These are phyloP conservation scores for Tethea ocularis DNA, from an alignment of 2,888 invertebrate genomes.

Conservation along the genomic window DNA sequence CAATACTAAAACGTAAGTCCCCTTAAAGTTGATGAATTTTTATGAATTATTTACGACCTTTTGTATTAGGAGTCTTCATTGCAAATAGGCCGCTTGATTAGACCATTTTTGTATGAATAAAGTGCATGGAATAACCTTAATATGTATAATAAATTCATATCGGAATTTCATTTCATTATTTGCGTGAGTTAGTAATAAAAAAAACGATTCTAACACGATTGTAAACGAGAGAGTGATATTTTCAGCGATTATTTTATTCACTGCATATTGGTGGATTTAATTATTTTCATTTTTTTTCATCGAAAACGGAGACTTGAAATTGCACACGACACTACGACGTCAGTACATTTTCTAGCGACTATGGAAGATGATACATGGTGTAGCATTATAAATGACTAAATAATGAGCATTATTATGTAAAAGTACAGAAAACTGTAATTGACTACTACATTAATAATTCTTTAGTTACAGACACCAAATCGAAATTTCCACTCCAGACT, in stretches of 20 bases:
- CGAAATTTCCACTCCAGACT: neutral
- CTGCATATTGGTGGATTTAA: neutral
- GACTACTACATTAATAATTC: constrained; percentile 49
- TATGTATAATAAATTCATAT: neutral
- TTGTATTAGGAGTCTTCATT: no score
- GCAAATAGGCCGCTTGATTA: no score
- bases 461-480: constrained; percentile 11
- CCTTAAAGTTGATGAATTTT: neutral
- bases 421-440: constrained; percentile 51
- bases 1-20: neutral
- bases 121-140: no score
- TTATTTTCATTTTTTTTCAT: neutral
- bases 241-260: neutral
- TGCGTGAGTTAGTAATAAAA: neutral
- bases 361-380: constrained; percentile 41
- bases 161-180: neutral
- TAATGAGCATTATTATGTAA: constrained; percentile 45
- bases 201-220: neutral
- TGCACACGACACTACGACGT: constrained; percentile 28
- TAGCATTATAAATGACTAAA: constrained; percentile 23
- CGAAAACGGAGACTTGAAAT: constrained; percentile 32
- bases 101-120: no score
- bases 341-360: constrained; percentile 36
- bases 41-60: no score
- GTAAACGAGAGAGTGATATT: neutral